A percentile compares a stretch with the other conserved stretches of the same genome.
Conservation (phyloP, 2,888 invertebrate genomes). For the Drosophila eohydei region DNA sequence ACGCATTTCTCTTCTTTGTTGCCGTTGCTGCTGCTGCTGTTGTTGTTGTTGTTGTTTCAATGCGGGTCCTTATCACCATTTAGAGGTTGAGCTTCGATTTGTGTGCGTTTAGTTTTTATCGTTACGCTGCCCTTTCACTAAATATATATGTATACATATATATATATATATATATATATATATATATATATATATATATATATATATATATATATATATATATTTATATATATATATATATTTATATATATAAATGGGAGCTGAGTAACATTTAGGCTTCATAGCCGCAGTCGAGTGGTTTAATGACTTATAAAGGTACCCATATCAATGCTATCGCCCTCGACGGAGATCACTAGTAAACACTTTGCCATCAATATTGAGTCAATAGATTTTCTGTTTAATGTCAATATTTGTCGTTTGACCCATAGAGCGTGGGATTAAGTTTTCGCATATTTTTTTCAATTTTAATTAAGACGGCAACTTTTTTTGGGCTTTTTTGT, state of each 20-base stretch:
- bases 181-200: not conserved
- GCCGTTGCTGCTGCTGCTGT: not conserved
- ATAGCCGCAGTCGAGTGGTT: conserved; percentile 5
- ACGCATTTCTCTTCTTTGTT: conserved; percentile 43
- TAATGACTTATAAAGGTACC: conserved; percentile 37
- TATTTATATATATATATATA: conserved; percentile 9
- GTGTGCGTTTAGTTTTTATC: conserved; percentile 32
- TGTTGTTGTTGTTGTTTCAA: conserved; percentile 20
- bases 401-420: conserved; percentile 28
- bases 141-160: conserved; percentile 10
- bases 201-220: conserved; percentile 1
- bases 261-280: conserved; percentile 16
- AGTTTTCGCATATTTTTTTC: not conserved
- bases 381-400: conserved; percentile 13
- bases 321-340: conserved; percentile 28
- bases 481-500: not conserved
- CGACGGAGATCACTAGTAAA: conserved; percentile 9
- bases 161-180: not conserved
- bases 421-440: conserved; percentile 16
- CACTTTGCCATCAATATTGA: conserved; percentile 6
- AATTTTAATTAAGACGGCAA: conserved; percentile 30
- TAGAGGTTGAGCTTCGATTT: conserved; percentile 56
- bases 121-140: conserved; percentile 18
- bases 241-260: not conserved
- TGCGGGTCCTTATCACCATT: conserved; percentile 57